Evolutionary conservation across 2,888 invertebrate species (phyloP).

Genomic region (Apamea epomidion): DNA sequence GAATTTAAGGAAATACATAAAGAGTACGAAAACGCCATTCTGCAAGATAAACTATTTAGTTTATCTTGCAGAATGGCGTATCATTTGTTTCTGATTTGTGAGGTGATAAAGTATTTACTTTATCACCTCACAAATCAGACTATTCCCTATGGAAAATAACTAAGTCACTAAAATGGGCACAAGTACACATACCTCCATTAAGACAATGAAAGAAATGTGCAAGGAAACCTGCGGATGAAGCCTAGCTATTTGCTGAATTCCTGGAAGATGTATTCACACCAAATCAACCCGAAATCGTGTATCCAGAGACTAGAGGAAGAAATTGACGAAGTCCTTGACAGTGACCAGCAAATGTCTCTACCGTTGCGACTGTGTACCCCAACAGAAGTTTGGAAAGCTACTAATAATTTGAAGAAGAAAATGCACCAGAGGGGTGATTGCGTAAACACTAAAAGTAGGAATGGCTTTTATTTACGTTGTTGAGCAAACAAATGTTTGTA

Average conservation of each 20-base stretch:
- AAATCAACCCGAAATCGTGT: background rate
- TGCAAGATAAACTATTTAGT: conserved; percentile 5
- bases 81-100: no score
- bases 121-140: background rate
- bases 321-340: background rate
- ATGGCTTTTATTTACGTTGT: no score
- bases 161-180: background rate
- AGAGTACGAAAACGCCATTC: background rate
- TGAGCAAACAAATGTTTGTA: no score
- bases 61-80: no score
- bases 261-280: background rate
- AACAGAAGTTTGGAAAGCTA: background rate
- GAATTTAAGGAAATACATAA: background rate
- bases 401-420: background rate
- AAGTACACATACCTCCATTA: background rate
- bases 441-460: no score
- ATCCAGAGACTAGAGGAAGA: background rate
- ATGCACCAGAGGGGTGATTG: background rate
- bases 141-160: background rate
- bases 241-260: background rate
- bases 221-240: background rate
- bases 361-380: background rate
- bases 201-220: background rate
- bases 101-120: no score
- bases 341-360: background rate